phyloP scores from a whole-genome alignment of 2,888 invertebrate species.

The Rhagophthalmus giganteus region DNA sequence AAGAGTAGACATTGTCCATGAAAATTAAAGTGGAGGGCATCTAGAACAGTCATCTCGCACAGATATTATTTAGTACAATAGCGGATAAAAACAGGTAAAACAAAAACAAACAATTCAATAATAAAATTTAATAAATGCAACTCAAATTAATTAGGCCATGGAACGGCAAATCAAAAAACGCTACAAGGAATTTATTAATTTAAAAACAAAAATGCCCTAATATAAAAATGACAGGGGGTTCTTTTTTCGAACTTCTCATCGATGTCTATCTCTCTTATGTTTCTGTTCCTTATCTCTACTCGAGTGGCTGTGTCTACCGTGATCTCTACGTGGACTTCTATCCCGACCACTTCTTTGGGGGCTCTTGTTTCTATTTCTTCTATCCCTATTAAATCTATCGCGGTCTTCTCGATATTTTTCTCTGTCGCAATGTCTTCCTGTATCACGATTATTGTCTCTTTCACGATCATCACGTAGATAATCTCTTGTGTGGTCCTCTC shows the following conservation, averaged over 20 bases:
- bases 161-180: neutral
- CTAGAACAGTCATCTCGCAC: too few relatives aligned
- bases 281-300: conserved; percentile 38
- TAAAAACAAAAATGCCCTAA: neutral
- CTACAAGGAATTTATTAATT: neutral
- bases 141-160: neutral
- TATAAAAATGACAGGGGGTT: neutral
- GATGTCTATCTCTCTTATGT: conserved; percentile 37
- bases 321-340: conserved; percentile 23
- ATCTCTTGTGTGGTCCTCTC: conserved; percentile 45
- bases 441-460: conserved; percentile 37
- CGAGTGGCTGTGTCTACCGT: conserved; percentile 26
- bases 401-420: conserved; percentile 39
- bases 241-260: conserved; percentile 7
- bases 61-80: too few relatives aligned
- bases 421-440: conserved; percentile 43
- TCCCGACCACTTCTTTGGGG: conserved; percentile 48
- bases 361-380: conserved; percentile 50
- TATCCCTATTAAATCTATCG: conserved; percentile 45
- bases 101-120: conserved; percentile 2
- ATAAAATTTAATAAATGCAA: too few relatives aligned
- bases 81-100: too few relatives aligned
- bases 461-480: conserved; percentile 47
- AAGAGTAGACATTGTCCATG: too few relatives aligned
- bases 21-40: too few relatives aligned